These are phyloP conservation scores for Ferrisia virgata DNA, from an alignment of 2,888 invertebrate genomes.

Conservation along the genomic window DNA sequence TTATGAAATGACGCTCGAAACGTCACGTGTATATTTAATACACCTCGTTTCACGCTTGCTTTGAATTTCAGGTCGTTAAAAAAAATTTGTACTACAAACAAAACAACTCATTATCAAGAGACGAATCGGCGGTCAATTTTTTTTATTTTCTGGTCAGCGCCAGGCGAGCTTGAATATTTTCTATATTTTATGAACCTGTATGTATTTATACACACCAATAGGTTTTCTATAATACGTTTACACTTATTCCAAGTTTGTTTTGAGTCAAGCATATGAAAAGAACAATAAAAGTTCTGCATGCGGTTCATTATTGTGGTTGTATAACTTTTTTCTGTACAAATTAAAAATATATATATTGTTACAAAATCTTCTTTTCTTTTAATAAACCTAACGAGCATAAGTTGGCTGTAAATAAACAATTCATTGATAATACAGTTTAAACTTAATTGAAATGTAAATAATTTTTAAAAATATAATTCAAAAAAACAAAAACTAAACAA, in stretches of 20 bases:
- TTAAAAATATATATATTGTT: too few species aligned
- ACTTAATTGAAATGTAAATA: too few species aligned
- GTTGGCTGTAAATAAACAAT: too few species aligned
- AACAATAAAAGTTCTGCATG: background rate
- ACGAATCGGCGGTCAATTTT: background rate
- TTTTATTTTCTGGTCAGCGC: background rate
- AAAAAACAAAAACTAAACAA: background rate
- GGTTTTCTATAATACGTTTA: background rate
- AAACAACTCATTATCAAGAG: background rate
- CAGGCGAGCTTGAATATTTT: background rate
- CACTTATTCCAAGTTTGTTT: background rate
- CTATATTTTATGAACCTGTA: background rate
- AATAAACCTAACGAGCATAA: too few species aligned
- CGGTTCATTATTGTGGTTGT: background rate
- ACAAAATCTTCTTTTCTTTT: background rate
- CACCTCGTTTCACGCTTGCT: background rate
- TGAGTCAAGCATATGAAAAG: background rate
- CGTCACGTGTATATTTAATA: too few species aligned
- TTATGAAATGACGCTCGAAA: background rate
- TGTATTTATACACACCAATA: background rate
- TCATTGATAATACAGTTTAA: too few species aligned
- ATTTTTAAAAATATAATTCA: background rate
- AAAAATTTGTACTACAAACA: background rate
- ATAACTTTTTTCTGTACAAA: background rate
- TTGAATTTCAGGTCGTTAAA: background rate